Evolutionary conservation across 2,113 vertebrate species (phyloP), one percentile per base, ranked within the genome.

Genomic region (Colius striatus): DNA sequence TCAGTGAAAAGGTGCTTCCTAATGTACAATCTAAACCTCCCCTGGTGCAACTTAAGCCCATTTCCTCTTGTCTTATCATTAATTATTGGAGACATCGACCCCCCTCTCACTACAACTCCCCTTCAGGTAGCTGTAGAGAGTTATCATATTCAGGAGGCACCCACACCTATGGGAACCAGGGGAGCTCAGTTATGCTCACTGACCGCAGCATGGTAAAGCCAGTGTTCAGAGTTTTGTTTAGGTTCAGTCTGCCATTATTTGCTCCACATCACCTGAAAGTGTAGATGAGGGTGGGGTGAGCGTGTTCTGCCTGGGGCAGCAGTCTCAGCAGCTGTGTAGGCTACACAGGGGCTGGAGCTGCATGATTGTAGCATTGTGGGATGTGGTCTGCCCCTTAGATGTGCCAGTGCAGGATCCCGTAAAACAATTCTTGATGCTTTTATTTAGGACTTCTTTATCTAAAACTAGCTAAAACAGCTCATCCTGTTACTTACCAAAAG

Each of bases 361-460:
- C 4, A 0, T 2, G 16, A 20, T 21, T 3, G 0, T 30, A 67
- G 51, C n/a, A 15, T 38, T 6, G 2, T 30, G 10, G n/a, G 30
- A 47, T 36, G 22, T 30, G 8, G 48, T 45, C 5, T 1, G 7
- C n/a, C 50, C 50, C 41, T 75, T 75, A 53, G 14, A 18, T 32
- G 22, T 57, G 38, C 18, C n/a, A 3, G 1, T 32, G 12, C 0
- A 0, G 22, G 19, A 29, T 96, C 32, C 26, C 8, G 2, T 51
- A 18, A 62, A 54, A 57, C 13, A 48, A 32, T 5, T 57, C 14
- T 22, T 57, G 6, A 11, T 78, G 13, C 3, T 66, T 86, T 92
- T 77, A 32, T 77, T 85, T 90, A 65, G 62, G 16, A 53, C n/a
- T 65, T n/a, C 34, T 80, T 87, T 82, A 83, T 85, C 94, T 86